A percentile compares a stretch with the other conserved stretches of the same genome.
Conservation (phyloP, 2,113 vertebrate species). For the Megaleporinus macrocephalus region DNA sequence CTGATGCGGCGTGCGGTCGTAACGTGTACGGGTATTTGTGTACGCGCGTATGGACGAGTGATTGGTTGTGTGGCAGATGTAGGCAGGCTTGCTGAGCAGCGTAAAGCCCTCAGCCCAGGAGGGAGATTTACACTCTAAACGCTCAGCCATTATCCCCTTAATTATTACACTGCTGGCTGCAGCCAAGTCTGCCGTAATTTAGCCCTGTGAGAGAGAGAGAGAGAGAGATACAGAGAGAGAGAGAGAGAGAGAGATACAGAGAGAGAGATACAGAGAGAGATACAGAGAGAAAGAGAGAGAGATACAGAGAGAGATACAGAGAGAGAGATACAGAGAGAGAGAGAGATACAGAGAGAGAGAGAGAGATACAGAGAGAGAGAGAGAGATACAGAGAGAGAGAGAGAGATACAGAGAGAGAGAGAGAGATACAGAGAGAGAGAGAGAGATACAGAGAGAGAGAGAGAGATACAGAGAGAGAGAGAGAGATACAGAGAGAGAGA, state of each 20-base stretch:
- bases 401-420: constrained; percentile 53
- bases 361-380: constrained; percentile 53
- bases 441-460: constrained; percentile 53
- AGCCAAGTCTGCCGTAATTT: constrained; percentile 52
- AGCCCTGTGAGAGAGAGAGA: constrained; percentile 52
- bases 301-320: constrained; percentile 49
- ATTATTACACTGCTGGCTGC: constrained; percentile 68
- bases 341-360: constrained; percentile 52
- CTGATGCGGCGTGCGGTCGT: not conserved
- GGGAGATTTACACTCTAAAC: constrained; percentile 69
- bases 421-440: constrained; percentile 52
- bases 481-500: constrained; percentile 53
- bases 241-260: constrained; percentile 38
- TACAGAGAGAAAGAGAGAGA: constrained; percentile 54
- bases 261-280: constrained; percentile 54
- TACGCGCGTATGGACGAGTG: not conserved
- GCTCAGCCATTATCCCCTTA: constrained; percentile 75
- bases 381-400: constrained; percentile 52
- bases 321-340: constrained; percentile 53
- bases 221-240: constrained; percentile 54
- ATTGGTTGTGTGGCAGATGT: constrained; percentile 25
- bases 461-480: constrained; percentile 52
- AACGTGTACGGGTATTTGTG: not conserved
- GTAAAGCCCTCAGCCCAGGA: constrained; percentile 54
- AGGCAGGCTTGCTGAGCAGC: constrained; percentile 20